phyloP scores from a whole-genome alignment of 2,888 invertebrate species.

The Bombylius discolor region DNA sequence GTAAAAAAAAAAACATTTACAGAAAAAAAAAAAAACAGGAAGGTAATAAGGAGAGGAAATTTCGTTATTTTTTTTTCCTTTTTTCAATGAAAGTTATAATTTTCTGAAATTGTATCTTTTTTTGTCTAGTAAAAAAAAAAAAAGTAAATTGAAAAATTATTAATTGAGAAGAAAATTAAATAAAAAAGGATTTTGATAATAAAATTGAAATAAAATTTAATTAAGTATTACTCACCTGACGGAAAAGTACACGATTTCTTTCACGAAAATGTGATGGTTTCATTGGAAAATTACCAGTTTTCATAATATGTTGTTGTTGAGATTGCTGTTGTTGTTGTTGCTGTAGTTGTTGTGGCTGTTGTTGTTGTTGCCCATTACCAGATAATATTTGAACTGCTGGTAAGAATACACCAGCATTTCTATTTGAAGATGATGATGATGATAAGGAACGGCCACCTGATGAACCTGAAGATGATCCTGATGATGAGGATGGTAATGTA shows the following conservation, averaged over 20 bases:
- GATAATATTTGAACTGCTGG: constrained; percentile 11
- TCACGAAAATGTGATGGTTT: constrained; percentile 30
- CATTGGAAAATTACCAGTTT: constrained; percentile 18
- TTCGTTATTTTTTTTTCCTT: too few relatives aligned
- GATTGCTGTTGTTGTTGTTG: neutral
- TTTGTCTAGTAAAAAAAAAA: too few relatives aligned
- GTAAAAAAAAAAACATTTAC: too few relatives aligned
- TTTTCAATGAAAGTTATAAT: too few relatives aligned
- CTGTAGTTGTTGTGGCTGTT: neutral
- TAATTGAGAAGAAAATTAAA: too few relatives aligned
- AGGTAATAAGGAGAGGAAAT: too few relatives aligned
- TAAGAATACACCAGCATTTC: neutral
- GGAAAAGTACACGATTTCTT: constrained; percentile 27
- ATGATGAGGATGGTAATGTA: neutral
- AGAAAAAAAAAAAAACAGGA: too few relatives aligned
- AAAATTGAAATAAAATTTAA: neutral
- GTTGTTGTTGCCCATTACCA: constrained; percentile 12
- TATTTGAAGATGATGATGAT: neutral
- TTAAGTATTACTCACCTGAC: constrained; percentile 21
- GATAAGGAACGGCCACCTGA: constrained; percentile 14
- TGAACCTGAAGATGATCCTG: constrained; percentile 10
- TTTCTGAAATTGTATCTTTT: too few relatives aligned
- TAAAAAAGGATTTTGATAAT: neutral
- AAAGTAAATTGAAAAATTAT: too few relatives aligned
- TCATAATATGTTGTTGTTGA: neutral